phyloP scores from a whole-genome alignment of 92 coral and sea anemone species.

The Chrysogorgia sp. region DNA sequence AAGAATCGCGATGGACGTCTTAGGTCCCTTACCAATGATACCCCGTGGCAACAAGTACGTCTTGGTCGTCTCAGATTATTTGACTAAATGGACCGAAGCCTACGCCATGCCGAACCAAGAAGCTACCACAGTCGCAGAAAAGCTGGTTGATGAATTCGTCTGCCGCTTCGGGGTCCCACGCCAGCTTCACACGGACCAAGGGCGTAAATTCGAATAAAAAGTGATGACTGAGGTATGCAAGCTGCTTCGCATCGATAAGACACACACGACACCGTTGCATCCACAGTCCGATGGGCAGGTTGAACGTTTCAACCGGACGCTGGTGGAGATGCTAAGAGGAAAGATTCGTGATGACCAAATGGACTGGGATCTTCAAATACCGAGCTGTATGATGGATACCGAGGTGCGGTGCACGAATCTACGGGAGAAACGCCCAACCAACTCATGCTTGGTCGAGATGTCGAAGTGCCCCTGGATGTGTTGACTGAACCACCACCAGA shows the following conservation, averaged over 20 bases:
- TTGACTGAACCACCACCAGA: constrained; percentile 46
- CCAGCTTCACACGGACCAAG: constrained; percentile 67
- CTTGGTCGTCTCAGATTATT: constrained; percentile 65
- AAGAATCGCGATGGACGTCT: constrained; percentile 67
- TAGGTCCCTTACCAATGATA: constrained; percentile 69
- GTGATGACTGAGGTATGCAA: constrained; percentile 66
- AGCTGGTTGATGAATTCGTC: constrained; percentile 61
- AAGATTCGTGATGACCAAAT: constrained; percentile 57
- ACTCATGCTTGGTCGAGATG: constrained; percentile 52
- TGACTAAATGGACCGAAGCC: constrained; percentile 70
- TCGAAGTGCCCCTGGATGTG: constrained; percentile 46
- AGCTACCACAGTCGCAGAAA: constrained; percentile 67
- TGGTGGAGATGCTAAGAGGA: constrained; percentile 64
- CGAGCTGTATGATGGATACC: constrained; percentile 63
- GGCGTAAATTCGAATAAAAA: constrained; percentile 59
- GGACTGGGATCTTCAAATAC: constrained; percentile 61
- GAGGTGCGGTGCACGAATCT: constrained; percentile 59
- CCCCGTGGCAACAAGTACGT: constrained; percentile 60
- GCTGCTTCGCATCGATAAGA: constrained; percentile 66
- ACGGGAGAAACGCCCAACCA: constrained; percentile 52
- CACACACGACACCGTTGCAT: constrained; percentile 49
- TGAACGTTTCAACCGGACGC: constrained; percentile 53
- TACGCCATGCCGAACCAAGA: constrained; percentile 64
- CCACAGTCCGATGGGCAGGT: constrained; percentile 64
- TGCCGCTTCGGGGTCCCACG: constrained; percentile 66